phyloP scores from a whole-genome alignment of 1,140 invertebrate genomes.

The Druon quercuslanigerum region DNA sequence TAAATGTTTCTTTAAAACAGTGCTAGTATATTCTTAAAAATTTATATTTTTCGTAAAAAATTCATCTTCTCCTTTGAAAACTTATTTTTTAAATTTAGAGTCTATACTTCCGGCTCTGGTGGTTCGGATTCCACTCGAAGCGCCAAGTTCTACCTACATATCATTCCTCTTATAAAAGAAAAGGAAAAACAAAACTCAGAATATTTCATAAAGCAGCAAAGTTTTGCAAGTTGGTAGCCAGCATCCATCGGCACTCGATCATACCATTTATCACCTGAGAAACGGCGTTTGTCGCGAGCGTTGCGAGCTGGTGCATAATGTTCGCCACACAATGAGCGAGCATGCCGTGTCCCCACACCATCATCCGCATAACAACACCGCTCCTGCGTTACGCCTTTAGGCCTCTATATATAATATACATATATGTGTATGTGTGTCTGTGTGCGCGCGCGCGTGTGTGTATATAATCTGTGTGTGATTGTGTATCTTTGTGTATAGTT shows the following conservation, averaged over 20 bases:
- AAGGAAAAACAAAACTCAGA: no score
- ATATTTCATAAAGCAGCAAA: slow-evolving; percentile 21
- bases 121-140: no score
- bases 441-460: no score
- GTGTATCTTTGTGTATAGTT: slow-evolving; percentile 3
- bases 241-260: slow-evolving; percentile 59
- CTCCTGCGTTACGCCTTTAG: no score
- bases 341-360: slow-evolving; percentile 20
- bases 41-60: no score
- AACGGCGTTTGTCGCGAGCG: slow-evolving; percentile 49
- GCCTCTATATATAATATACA: background rate
- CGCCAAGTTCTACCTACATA: no score
- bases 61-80: no score
- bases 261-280: slow-evolving; percentile 60
- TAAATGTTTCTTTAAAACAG: no score
- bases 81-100: no score
- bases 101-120: no score
- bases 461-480: slow-evolving; percentile 10
- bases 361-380: background rate
- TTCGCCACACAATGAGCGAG: slow-evolving; percentile 43
- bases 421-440: background rate
- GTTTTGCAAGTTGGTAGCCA: slow-evolving; percentile 36
- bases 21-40: no score
- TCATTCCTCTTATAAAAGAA: no score
- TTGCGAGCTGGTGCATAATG: slow-evolving; percentile 42